Evolutionary conservation across 2,888 invertebrate species (phyloP).

Genomic region (Cephus pulcher): DNA sequence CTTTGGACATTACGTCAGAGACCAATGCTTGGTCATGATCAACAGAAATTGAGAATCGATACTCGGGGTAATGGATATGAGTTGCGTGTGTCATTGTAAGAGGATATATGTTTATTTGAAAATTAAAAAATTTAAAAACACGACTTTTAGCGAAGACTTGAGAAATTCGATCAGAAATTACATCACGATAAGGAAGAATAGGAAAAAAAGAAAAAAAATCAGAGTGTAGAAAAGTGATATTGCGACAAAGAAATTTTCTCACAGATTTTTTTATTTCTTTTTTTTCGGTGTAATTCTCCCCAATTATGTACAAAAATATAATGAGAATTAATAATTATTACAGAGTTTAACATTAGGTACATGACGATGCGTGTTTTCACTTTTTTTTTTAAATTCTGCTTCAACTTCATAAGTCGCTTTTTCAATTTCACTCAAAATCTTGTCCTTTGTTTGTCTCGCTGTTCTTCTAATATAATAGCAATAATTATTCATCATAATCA

Average conservation of each 20-base stretch:
- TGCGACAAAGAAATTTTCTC: not conserved
- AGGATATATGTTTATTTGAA: too few species aligned
- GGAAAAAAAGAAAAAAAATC: too few species aligned
- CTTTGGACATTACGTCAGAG: not conserved
- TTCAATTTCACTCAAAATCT: not conserved
- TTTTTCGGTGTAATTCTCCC: slow-evolving; percentile 44
- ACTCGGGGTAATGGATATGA: not conserved
- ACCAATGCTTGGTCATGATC: not conserved
- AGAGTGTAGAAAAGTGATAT: not conserved
- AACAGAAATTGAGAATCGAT: not conserved
- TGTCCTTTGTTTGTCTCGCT: not conserved
- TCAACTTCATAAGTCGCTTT: slow-evolving; percentile 13
- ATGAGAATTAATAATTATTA: slow-evolving; percentile 59
- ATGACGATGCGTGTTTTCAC: slow-evolving; percentile 39
- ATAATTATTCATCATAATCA: slow-evolving; percentile 17
- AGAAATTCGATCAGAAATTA: not conserved
- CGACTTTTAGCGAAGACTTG: not conserved
- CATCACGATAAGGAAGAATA: not conserved
- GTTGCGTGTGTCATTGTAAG: not conserved
- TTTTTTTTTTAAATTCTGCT: slow-evolving; percentile 10
- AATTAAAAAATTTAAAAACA: not conserved
- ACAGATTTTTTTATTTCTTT: not conserved
- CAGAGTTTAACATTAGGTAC: slow-evolving; percentile 55
- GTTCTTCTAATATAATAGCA: slow-evolving; percentile 7
- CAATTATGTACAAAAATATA: slow-evolving; percentile 64